Percentiles rank a stretch among this genome's conserved stretches.
These are phyloP conservation scores for Grantiella picta DNA, from an alignment of 2,113 vertebrate species.

Conservation along the genomic window DNA sequence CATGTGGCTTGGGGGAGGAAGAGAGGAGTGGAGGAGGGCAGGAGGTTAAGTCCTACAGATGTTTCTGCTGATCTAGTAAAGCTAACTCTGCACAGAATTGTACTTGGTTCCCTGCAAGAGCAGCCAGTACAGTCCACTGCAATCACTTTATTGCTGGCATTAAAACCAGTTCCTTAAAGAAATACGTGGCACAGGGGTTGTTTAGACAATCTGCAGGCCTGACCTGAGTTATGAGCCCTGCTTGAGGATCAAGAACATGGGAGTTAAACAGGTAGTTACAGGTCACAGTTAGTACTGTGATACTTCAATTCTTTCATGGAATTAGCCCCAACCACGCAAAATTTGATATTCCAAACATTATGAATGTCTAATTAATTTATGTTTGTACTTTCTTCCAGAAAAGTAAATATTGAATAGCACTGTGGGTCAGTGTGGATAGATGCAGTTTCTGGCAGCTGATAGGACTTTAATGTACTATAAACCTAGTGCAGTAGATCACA, in stretches of 20 bases:
- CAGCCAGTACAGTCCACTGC: neutral
- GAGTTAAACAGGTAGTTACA: neutral
- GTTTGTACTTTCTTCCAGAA: neutral
- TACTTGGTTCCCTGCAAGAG: neutral
- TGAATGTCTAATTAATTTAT: neutral
- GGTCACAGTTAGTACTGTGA: neutral
- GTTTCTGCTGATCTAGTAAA: neutral
- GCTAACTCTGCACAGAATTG: neutral
- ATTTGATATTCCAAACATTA: neutral
- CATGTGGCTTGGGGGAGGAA: accelerated
- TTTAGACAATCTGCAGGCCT: neutral
- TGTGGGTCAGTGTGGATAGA: neutral
- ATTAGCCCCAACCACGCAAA: neutral
- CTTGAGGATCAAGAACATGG: neutral
- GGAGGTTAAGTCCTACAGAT: neutral
- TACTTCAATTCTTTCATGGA: neutral
- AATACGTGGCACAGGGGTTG: neutral
- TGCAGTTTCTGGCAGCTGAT: neutral
- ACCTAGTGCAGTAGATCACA: neutral
- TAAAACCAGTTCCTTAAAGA: neutral
- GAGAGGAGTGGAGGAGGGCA: neutral
- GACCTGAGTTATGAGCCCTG: neutral
- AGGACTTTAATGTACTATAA: neutral
- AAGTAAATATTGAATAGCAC: neutral
- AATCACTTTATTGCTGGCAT: neutral